These are phyloP conservation scores for Cerastoderma edule DNA, from an alignment of 2,888 invertebrate species.

Conservation along the genomic window DNA sequence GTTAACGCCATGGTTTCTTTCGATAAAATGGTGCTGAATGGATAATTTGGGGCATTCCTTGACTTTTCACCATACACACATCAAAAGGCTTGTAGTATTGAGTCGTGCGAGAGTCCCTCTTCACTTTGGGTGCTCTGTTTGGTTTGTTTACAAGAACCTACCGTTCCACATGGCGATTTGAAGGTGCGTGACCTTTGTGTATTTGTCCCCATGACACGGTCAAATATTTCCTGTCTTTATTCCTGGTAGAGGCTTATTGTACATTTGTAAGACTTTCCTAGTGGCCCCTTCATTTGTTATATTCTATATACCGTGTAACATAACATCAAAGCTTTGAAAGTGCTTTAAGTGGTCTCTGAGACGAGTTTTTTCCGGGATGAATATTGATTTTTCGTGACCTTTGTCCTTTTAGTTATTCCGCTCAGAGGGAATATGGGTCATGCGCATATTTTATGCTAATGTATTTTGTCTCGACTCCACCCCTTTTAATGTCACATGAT, in stretches of 20 bases:
- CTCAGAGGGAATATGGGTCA: slow-evolving; percentile 71
- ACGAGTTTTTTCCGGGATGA: slow-evolving; percentile 22
- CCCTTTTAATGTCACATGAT: slow-evolving; percentile 26
- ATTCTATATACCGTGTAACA: too few species aligned
- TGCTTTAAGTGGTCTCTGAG: too few species aligned
- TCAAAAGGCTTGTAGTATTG: too few species aligned
- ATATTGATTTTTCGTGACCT: slow-evolving; percentile 69
- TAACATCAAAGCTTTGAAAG: too few species aligned
- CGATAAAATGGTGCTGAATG: too few species aligned
- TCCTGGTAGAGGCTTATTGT: too few species aligned
- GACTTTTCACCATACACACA: not conserved
- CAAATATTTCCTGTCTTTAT: slow-evolving; percentile 39
- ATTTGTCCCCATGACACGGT: slow-evolving; percentile 77
- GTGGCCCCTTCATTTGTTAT: too few species aligned
- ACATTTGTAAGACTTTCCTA: too few species aligned
- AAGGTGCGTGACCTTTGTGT: slow-evolving; percentile 79
- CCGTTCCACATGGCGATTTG: slow-evolving; percentile 36
- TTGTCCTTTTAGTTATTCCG: slow-evolving; percentile 66
- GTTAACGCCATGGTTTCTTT: slow-evolving; percentile 12
- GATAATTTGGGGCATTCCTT: too few species aligned
- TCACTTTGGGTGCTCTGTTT: too few species aligned
- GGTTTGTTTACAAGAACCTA: not conserved
- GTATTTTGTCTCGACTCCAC: slow-evolving; percentile 58
- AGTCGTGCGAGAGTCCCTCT: not conserved
- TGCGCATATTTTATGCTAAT: slow-evolving; percentile 81